Evolutionary conservation across 2,797 vertebrate species (phyloP), one percentile per base, ranked within the genome.

Genomic region (Epinephelus awoara): DNA sequence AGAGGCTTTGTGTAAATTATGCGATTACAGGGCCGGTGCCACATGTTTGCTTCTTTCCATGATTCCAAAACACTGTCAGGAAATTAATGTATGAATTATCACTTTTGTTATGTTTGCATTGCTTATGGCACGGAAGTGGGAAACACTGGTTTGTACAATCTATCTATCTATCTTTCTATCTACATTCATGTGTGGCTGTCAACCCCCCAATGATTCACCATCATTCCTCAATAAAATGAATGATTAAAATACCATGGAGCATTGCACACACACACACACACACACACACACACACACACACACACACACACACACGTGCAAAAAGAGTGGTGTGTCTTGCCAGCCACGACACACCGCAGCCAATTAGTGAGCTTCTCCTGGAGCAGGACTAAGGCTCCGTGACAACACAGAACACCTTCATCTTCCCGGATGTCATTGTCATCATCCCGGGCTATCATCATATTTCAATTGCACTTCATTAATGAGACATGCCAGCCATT

Each of bases 281-380:
- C 12, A n/a, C 54, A 19, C 57, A 72, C 68, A 51, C 42, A 69
- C 62, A 42, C 40, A 25, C 50, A 25, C 19, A 64, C 12, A 3
- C 61, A 68, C 50, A 49, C 51, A 55, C 54, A 54, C 46, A 10
- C 67, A 61, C 55, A 23, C 47, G 52, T 56, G 68, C 65, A 47
- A 56, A 27, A 38, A 47, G 42, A 17, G 42, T 34, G 18, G 19
- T 47, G 67, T 47, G 42, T 69, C 67, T 57, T 69, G 54, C 57
- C 64, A 85, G 52, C 52, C 54, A 58, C 73, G 64, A 74, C 81
- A 88, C 85, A 82, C 72, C 25, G 52, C 70, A 86, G 82, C 90
- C 92, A 93, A 93, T 94, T 93, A 94, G 84, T 52, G 83, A 87
- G 90, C 72, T 85, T 91, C 87, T 91, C 73, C 70, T 70, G 83